Evolutionary conservation across 2,797 vertebrate species (phyloP), one percentile per base, ranked within the genome.

Genomic region (Alfaro cultratus): DNA sequence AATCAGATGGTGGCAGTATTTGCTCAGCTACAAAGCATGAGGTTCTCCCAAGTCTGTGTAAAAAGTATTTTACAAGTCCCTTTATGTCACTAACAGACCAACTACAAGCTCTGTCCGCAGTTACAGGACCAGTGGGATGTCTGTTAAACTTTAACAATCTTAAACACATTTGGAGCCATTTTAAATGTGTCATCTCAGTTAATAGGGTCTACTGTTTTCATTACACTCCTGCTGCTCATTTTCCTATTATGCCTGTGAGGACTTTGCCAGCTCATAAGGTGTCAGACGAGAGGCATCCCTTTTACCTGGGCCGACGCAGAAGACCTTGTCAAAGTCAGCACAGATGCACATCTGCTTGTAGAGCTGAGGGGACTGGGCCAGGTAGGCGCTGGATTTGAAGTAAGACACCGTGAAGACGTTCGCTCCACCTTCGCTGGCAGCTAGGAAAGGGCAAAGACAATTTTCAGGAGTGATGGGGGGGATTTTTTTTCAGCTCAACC

Each of bases 261-360:
- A 75, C 70, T 77, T 64, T 73, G 64, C 41, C n/a, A 57, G 34
- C 4, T 49, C 31, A 47, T 18, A 57, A 43, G 46, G 23, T 41
- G 76, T 71, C 75, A 70, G 73, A 62, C 29, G 71, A 78, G 73
- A 68, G 77, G 74, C 23, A 2, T 18, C 78, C 75, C 89, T 87
- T 47, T 64, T 96, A 99, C 98, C 99, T 95, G 99, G 98, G 83
- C 98, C 99, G 45, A 99, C 95, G 46, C 98, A 99, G 95, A 99
- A 99, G 89, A 99, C 98, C 93, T 99, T 99, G 89, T 99, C 98
- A 94, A 99, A 99, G 91, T 99, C 99, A 82, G 97, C 98, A 86
- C 98, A 99, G 93, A 99, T 99, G 86, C 98, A 99, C 98, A 99
- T 99, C 94, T 99, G 98, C 95, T 99, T 99, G 95, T 99, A 99